phyloP scores from a whole-genome alignment of 2,888 invertebrate species.

The Hirtodrosophila trivittata region DNA sequence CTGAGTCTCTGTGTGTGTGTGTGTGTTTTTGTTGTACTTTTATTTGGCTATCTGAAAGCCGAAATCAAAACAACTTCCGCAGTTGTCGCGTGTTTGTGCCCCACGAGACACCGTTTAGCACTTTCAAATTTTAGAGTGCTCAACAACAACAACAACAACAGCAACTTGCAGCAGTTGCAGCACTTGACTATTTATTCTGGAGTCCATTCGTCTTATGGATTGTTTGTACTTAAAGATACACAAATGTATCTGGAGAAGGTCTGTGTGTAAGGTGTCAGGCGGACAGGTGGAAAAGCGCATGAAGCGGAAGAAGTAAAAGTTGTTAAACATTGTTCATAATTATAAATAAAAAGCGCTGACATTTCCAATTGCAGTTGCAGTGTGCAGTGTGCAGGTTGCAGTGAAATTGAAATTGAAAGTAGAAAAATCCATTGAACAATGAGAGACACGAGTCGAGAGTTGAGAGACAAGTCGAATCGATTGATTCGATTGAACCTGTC shows the following conservation, averaged over 20 bases:
- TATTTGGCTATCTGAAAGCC: slow-evolving; percentile 26
- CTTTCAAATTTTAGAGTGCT: slow-evolving; percentile 34
- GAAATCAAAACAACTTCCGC: slow-evolving; percentile 64
- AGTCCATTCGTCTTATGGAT: neutral
- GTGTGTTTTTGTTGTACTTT: neutral
- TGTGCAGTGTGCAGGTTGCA: no score
- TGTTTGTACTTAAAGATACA: neutral
- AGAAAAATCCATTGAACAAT: neutral
- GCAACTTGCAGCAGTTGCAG: slow-evolving; percentile 10
- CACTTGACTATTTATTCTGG: slow-evolving; percentile 34
- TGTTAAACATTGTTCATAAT: slow-evolving; percentile 52
- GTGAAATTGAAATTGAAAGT: slow-evolving; percentile 74
- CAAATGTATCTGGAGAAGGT: neutral
- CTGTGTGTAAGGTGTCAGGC: neutral
- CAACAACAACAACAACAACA: slow-evolving; percentile 10
- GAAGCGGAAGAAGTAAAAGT: slow-evolving; percentile 69
- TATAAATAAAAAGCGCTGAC: slow-evolving; percentile 42
- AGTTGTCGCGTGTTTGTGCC: slow-evolving; percentile 37
- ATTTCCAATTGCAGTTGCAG: slow-evolving; percentile 15
- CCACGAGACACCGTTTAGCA: slow-evolving; percentile 37
- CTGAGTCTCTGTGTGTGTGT: no score
- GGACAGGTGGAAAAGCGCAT: slow-evolving; percentile 12
- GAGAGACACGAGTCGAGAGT: slow-evolving; percentile 21
- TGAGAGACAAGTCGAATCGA: slow-evolving; percentile 27
- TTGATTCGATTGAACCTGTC: slow-evolving; percentile 26